Evolutionary conservation across 2,888 invertebrate species (phyloP).

Genomic region (Lasioglossum lativentre): DNA sequence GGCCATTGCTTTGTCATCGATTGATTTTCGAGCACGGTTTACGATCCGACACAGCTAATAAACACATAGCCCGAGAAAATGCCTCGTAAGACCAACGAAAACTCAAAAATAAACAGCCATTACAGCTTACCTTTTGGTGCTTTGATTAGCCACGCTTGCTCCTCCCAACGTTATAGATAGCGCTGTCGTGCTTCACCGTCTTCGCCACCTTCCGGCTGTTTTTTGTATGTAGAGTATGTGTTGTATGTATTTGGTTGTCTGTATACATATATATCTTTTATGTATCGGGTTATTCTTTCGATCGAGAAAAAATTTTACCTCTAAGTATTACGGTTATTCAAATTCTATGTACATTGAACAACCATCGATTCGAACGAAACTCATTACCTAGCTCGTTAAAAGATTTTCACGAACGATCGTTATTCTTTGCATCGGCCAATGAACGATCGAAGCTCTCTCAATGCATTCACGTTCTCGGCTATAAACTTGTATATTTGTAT

Average conservation of each 20-base stretch:
- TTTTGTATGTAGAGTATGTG: background rate
- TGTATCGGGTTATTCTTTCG: background rate
- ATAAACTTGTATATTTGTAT: constrained; percentile 22
- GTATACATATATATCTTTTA: background rate
- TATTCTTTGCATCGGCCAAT: constrained; percentile 39
- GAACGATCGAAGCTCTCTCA: constrained; percentile 32
- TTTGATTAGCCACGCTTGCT: constrained; percentile 94
- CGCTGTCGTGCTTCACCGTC: constrained; percentile 61
- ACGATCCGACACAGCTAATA: constrained; percentile 73
- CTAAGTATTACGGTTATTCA: background rate
- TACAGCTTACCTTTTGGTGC: constrained; percentile 90
- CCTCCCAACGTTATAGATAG: constrained; percentile 73
- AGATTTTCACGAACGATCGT: background rate
- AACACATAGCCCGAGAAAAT: constrained; percentile 78
- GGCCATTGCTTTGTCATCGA: constrained; percentile 80
- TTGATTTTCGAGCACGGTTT: constrained; percentile 76
- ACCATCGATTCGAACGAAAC: background rate
- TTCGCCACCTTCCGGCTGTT: constrained; percentile 67
- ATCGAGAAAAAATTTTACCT: background rate
- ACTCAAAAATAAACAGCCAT: constrained; percentile 81
- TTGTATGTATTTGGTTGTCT: background rate
- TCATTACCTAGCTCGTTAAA: background rate
- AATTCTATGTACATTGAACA: background rate
- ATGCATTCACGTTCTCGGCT: background rate
- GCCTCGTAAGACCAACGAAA: constrained; percentile 75